Evolutionary conservation across 2,113 vertebrate species (phyloP).

Genomic region (Tonatia bakeri): DNA sequence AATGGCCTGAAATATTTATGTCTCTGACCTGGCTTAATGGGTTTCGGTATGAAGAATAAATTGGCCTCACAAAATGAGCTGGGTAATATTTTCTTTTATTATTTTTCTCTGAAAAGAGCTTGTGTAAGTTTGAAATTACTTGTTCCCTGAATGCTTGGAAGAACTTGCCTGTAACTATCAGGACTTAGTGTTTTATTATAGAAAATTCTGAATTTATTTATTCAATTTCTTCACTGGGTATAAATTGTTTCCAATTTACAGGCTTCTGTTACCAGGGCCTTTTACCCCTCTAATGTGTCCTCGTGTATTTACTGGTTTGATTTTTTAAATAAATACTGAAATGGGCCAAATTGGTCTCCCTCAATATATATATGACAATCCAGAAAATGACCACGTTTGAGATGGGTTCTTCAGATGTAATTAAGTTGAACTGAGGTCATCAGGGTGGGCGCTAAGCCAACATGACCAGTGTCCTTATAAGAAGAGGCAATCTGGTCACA

Average conservation of each 20-base stretch:
- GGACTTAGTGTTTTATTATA: background rate
- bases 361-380: background rate
- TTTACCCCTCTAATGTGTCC: background rate
- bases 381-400: background rate
- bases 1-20: slow-evolving; percentile 11
- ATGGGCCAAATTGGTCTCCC: background rate
- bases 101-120: background rate
- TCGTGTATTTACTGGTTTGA: background rate
- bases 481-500: background rate
- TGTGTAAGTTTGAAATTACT: background rate
- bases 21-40: background rate
- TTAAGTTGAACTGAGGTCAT: background rate
- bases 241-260: background rate
- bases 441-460: background rate
- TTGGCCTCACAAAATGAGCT: background rate
- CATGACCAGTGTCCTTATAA: background rate
- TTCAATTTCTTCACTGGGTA: background rate
- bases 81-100: background rate
- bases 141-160: background rate
- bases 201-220: background rate
- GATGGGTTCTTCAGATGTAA: background rate
- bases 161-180: background rate
- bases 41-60: background rate
- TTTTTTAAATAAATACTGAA: background rate
- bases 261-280: background rate